Percentiles rank a stretch among this genome's conserved stretches.
Evolutionary conservation across 2,797 vertebrate genomes (phyloP).

Genomic region (Anisognathus igniventris): DNA sequence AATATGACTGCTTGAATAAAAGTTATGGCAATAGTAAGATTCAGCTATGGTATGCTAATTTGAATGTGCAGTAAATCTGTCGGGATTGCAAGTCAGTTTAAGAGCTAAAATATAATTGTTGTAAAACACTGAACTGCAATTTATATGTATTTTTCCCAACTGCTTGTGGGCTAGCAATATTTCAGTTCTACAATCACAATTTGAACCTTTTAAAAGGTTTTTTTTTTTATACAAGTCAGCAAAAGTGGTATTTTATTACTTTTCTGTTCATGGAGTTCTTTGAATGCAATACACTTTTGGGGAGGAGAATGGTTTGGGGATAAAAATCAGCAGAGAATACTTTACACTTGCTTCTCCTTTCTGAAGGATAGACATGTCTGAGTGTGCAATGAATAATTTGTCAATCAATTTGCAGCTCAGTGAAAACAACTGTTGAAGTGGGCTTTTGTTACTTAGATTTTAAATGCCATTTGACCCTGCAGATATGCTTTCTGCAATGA

Average conservation of each 20-base stretch:
- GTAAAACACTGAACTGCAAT: conserved; percentile 8
- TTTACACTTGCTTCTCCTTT: not conserved
- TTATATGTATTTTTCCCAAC: conserved; percentile 40
- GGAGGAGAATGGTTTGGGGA: not conserved
- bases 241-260: not conserved
- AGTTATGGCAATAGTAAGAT: conserved; percentile 37
- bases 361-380: not conserved
- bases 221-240: not conserved
- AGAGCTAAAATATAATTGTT: conserved; percentile 53
- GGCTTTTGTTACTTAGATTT: not conserved
- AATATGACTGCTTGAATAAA: conserved; percentile 48
- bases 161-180: not conserved
- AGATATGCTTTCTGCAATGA: not conserved
- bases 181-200: conserved; percentile 45
- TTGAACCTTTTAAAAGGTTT: not conserved
- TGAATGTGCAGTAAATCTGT: conserved; percentile 50
- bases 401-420: not conserved
- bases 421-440: not conserved
- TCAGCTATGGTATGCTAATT: conserved; percentile 43
- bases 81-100: conserved; percentile 3
- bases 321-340: conserved; percentile 3
- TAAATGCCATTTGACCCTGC: not conserved
- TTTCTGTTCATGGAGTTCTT: conserved; percentile 7
- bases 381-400: not conserved
- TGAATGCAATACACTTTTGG: not conserved